Evolutionary conservation across 2,113 vertebrate genomes (phyloP), one percentile per base, ranked within the genome.

Genomic region (Pelmatolapia mariae): DNA sequence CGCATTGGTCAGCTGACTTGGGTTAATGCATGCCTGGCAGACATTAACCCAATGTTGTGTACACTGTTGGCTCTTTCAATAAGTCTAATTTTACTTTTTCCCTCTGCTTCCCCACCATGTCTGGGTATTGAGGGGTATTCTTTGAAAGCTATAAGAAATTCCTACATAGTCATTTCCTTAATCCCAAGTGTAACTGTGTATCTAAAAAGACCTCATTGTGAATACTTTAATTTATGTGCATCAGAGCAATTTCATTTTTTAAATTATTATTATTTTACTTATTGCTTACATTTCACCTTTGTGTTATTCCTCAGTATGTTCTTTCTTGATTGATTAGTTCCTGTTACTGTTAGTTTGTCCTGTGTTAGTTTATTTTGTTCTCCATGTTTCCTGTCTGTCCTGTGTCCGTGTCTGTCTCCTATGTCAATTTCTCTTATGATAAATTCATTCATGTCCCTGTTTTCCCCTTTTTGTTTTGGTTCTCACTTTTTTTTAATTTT

Each of bases 131-230:
- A 85, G 43, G 73, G 47, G 31, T 91, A 31, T 90, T 91, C 89
- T 93, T 88, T 91, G 89, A 93, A 94, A 95, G 93, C 91, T 94
- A 88, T 95, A 87, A 93, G 91, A 90, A 91, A 89, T 68, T 84
- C 52, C 84, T 63, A 22, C 36, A 40, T 40, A 68, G 63, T 68
- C 36, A 38, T 68, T 68, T 38, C 19, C 36, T 68, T 40, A 68
- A 33, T 50, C 52, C 43, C 61, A 71, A 66, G 85, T 81, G 82
- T 57, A 57, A 57, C 12, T 26, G 24, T 57, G 12, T 57, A 26
- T 57, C 54, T 57, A 26, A 57, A 57, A 57, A 15, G 7, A 57
- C 54, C 22, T 57, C 22, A 57, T 57, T 57, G 54, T 57, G 54
- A 26, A 57, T 57, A 57, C 54, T 57, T 26, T 26, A 26, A 57